Evolutionary conservation across 2,888 invertebrate species (phyloP).

Genomic region (Isoperla grammatica): DNA sequence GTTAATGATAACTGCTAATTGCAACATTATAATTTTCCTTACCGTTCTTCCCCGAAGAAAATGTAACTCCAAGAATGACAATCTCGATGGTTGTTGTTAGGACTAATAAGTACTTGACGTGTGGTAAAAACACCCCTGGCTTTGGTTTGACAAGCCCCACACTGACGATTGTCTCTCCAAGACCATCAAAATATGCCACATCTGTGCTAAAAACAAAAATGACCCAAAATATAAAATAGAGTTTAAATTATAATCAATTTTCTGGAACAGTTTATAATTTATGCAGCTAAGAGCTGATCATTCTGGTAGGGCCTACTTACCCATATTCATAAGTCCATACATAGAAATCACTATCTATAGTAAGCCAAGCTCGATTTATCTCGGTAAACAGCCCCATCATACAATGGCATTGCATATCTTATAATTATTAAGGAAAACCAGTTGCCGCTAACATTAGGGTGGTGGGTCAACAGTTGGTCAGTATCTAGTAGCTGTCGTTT

Average conservation of each 20-base stretch:
- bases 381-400: conserved; percentile 97
- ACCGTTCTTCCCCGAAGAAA: conserved; percentile 41
- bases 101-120: conserved; percentile 86
- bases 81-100: conserved; percentile 94
- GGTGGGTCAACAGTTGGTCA: too few species aligned
- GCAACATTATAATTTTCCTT: too few species aligned
- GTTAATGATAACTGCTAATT: too few species aligned
- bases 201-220: conserved; percentile 59
- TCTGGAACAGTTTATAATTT: background rate
- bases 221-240: conserved; percentile 13
- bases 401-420: conserved; percentile 93
- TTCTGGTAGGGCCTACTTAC: conserved; percentile 40
- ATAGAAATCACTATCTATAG: conserved; percentile 96
- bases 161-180: conserved; percentile 89
- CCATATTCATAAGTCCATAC: conserved; percentile 96
- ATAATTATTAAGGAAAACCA: conserved; percentile 30
- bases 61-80: conserved; percentile 72
- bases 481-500: too few species aligned
- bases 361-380: conserved; percentile 93
- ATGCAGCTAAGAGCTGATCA: too few species aligned
- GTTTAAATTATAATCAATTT: conserved; percentile 11
- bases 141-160: conserved; percentile 89
- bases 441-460: too few species aligned
- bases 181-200: conserved; percentile 93
- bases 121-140: conserved; percentile 78